Evolutionary conservation across 2,797 vertebrate genomes (phyloP).

Genomic region (Scomberomorus guttatus): DNA sequence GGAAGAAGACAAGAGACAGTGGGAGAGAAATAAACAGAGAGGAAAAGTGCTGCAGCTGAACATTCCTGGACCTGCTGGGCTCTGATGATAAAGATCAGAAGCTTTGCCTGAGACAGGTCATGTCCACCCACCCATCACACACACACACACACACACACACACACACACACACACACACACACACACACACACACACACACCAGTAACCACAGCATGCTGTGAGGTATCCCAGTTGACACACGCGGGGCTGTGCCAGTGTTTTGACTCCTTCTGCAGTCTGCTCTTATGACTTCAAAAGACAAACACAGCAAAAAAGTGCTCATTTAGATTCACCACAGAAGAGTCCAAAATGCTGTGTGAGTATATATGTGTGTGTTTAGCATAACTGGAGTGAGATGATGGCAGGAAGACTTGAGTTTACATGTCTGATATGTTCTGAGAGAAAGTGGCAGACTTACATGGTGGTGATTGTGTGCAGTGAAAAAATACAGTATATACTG

Average conservation of each 20-base stretch:
- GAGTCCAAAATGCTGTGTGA: neutral
- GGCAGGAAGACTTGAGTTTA: neutral
- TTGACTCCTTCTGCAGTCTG: constrained; percentile 59
- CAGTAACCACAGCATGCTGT: constrained; percentile 39
- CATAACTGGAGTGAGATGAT: neutral
- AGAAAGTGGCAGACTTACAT: no score
- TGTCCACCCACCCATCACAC: constrained; percentile 46
- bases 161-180: constrained; percentile 38
- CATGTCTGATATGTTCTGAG: neutral
- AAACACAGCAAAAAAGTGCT: constrained; percentile 23
- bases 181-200: constrained; percentile 29
- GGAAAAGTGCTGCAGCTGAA: constrained; percentile 84
- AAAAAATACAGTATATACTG: no score
- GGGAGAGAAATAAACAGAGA: constrained; percentile 57
- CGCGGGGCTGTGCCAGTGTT: constrained; percentile 44
- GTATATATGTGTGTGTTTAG: constrained; percentile 10
- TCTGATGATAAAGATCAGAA: constrained; percentile 69
- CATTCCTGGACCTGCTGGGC: constrained; percentile 74
- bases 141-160: constrained; percentile 38
- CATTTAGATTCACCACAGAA: constrained; percentile 20
- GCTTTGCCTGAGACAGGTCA: constrained; percentile 52
- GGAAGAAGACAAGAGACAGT: constrained; percentile 36
- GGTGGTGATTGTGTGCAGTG: no score
- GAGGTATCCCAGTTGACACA: constrained; percentile 51
- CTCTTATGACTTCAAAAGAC: constrained; percentile 43